phyloP scores from a whole-genome alignment of 1,140 invertebrate species.

The Conus ventricosus region DNA sequence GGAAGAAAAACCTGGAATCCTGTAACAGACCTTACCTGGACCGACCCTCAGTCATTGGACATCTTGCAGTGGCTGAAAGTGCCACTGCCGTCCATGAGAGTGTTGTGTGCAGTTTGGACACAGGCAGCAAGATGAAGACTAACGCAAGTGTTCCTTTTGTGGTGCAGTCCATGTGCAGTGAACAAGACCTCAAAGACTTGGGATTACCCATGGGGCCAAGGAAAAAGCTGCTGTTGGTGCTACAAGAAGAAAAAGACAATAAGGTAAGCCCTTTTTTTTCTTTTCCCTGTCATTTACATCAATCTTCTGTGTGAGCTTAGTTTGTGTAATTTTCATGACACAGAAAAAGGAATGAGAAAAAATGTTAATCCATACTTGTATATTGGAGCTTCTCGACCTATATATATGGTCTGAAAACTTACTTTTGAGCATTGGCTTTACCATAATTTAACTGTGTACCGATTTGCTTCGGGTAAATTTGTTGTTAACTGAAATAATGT shows the following conservation, averaged over 20 bases:
- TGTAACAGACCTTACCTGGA: too few species aligned
- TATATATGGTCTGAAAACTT: too few species aligned
- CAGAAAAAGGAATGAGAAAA: too few species aligned
- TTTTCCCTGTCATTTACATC: background rate
- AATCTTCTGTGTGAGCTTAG: background rate
- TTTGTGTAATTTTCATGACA: too few species aligned
- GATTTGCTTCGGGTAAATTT: too few species aligned
- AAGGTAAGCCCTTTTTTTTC: constrained; percentile 53
- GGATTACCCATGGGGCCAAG: constrained; percentile 76
- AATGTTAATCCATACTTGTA: too few species aligned
- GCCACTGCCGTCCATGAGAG: background rate
- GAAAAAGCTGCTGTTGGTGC: constrained; percentile 73
- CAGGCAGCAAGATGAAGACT: background rate
- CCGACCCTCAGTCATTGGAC: too few species aligned
- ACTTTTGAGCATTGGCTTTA: too few species aligned
- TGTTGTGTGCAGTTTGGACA: background rate
- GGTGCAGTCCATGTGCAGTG: constrained; percentile 69
- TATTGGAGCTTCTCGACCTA: too few species aligned
- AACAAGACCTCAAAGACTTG: constrained; percentile 76
- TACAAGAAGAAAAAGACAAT: constrained; percentile 67
- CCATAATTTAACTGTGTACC: too few species aligned
- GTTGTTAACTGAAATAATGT: background rate
- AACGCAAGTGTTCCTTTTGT: background rate
- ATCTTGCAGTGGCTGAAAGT: too few species aligned
- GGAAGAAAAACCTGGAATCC: too few species aligned